A percentile compares a stretch with the other conserved stretches of the same genome.
Evolutionary conservation across 1,140 invertebrate genomes (phyloP).

Genomic region (Holcopasites calliopsidis): DNA sequence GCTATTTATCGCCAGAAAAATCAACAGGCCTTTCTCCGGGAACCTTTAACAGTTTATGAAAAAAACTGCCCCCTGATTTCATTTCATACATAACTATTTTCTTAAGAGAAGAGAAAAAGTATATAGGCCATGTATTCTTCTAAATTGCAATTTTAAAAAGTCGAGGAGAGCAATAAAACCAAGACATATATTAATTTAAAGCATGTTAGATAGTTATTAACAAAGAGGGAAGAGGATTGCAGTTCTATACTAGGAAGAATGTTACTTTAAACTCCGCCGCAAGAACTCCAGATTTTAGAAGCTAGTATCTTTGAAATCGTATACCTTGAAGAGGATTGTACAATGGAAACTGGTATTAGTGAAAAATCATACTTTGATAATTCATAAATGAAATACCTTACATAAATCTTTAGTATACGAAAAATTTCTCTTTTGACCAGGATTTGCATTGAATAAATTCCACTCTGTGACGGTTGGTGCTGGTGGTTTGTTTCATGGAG

Average conservation of each 20-base stretch:
- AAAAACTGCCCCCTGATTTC: background rate
- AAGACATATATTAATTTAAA: conserved; percentile 2
- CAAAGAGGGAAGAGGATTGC: background rate
- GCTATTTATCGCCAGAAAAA: too few relatives aligned
- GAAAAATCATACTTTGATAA: background rate
- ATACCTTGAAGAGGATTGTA: background rate
- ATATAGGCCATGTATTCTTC: background rate
- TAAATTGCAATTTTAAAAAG: too few relatives aligned
- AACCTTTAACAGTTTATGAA: too few relatives aligned
- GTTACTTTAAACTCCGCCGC: background rate
- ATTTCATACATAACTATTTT: background rate
- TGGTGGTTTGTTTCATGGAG: too few relatives aligned
- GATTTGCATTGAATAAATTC: too few relatives aligned
- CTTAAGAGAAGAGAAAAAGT: background rate
- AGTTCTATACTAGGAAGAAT: background rate
- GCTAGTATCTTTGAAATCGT: background rate
- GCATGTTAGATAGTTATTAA: background rate
- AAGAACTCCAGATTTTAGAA: background rate
- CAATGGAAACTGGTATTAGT: background rate
- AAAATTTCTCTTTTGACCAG: background rate
- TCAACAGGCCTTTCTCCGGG: too few relatives aligned
- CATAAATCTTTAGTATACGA: background rate
- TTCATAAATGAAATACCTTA: background rate
- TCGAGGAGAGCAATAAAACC: background rate
- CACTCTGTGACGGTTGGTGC: too few relatives aligned